Evolutionary conservation across 2,113 vertebrate genomes (phyloP).

Genomic region (Crotalus viridis): DNA sequence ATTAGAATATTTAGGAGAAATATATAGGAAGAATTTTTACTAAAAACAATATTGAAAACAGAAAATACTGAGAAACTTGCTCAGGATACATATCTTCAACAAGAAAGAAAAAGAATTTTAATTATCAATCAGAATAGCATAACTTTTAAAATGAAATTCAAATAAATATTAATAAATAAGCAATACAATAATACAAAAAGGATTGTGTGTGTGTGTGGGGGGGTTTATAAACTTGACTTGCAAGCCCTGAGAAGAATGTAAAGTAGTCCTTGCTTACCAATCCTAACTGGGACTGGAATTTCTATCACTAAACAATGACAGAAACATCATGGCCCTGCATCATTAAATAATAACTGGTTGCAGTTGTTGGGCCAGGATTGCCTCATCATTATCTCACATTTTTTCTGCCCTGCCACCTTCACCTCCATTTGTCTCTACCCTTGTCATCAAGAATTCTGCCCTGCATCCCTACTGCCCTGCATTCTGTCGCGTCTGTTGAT

Average conservation of each 20-base stretch:
- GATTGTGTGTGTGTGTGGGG: no score
- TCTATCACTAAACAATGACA: not conserved
- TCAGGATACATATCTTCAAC: not conserved
- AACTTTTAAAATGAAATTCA: not conserved
- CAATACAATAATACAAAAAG: not conserved
- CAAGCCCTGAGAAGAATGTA: not conserved
- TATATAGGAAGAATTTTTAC: not conserved
- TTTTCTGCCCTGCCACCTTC: not conserved
- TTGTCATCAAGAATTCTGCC: not conserved
- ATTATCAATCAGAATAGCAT: not conserved
- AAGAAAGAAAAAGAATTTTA: not conserved
- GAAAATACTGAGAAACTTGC: not conserved
- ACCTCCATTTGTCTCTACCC: not conserved
- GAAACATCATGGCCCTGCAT: not conserved
- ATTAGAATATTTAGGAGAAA: not conserved
- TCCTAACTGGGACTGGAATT: not conserved
- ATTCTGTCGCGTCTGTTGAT: not conserved
- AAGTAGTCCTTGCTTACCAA: not conserved
- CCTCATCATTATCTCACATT: not conserved
- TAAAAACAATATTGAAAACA: not conserved
- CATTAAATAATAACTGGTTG: not conserved
- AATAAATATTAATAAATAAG: not conserved
- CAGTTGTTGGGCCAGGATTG: not conserved
- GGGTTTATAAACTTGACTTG: not conserved
- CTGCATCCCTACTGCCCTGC: not conserved